Percentiles rank a stretch among this genome's conserved stretches.
Conservation (phyloP, 2,113 vertebrate species). For the Lynx canadensis region DNA sequence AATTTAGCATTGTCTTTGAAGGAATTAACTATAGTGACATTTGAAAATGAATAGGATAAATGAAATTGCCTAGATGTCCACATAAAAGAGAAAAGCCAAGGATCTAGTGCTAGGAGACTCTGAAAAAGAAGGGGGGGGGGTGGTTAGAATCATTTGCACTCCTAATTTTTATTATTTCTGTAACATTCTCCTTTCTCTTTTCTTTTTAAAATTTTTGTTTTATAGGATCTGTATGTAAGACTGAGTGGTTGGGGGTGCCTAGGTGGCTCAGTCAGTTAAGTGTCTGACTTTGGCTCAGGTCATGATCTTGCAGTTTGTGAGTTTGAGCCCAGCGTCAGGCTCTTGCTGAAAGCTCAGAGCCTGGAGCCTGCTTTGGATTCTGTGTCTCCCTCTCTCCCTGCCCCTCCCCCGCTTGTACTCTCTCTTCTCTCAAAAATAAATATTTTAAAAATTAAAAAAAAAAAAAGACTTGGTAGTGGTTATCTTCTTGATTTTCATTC, state of each 20-base stretch:
- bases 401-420: no score
- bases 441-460: no score
- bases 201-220: constrained; percentile 26
- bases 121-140: background rate
- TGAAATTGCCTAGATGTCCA: background rate
- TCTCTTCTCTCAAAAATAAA: no score
- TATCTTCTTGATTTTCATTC: background rate
- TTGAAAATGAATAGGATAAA: background rate
- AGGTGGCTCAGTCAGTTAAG: no score
- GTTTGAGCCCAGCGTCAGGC: no score
- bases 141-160: background rate
- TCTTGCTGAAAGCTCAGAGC: no score
- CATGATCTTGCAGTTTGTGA: no score
- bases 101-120: background rate
- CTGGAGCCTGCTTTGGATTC: no score
- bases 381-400: no score
- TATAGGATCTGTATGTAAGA: background rate
- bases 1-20: background rate
- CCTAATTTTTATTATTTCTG: background rate
- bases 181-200: background rate
- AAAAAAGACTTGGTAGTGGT: background rate
- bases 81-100: background rate
- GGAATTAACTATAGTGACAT: background rate
- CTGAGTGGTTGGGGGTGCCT: background rate
- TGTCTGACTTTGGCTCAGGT: no score